phyloP scores from a whole-genome alignment of 1,140 invertebrate species.

The Atta texana region DNA sequence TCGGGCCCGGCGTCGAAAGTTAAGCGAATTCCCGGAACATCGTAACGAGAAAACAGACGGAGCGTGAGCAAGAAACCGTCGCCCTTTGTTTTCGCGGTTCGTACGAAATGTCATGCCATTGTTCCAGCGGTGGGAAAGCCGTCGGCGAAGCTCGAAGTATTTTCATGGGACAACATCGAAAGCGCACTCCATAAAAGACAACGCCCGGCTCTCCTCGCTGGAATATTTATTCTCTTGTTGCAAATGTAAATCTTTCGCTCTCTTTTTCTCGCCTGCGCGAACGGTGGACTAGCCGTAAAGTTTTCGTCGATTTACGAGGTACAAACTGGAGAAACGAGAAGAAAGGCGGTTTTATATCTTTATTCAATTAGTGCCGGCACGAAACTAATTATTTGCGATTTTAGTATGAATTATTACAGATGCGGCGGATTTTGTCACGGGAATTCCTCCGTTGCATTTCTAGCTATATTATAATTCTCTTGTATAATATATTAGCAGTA shows the following conservation, averaged over 20 bases:
- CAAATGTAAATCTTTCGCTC: slow-evolving; percentile 6
- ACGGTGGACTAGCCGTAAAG: background rate
- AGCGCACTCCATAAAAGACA: slow-evolving; percentile 32
- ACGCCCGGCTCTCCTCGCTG: slow-evolving; percentile 11
- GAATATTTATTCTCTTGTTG: slow-evolving; percentile 38
- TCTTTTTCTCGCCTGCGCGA: background rate
- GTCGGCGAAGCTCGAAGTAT: slow-evolving; percentile 23
- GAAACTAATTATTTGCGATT: slow-evolving; percentile 6
- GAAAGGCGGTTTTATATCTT: slow-evolving; percentile 9
- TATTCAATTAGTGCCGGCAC: background rate
- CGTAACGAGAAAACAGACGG: slow-evolving; percentile 61
- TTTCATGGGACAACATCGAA: slow-evolving; percentile 49
- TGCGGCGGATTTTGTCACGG: background rate
- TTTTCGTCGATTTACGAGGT: slow-evolving; percentile 32
- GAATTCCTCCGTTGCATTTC: background rate
- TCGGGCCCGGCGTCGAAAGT: slow-evolving; percentile 46
- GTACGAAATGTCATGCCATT: slow-evolving; percentile 44
- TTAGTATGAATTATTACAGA: slow-evolving; percentile 5
- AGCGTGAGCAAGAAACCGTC: slow-evolving; percentile 54
- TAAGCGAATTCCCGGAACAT: slow-evolving; percentile 49
- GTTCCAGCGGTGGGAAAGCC: slow-evolving; percentile 19
- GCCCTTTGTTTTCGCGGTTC: slow-evolving; percentile 50
- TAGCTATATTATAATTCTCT: background rate
- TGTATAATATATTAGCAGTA: background rate
- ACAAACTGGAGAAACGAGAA: slow-evolving; percentile 5